A percentile compares a stretch with the other conserved stretches of the same genome.
These are phyloP conservation scores for Dyspetes luteomarginatus DNA, from an alignment of 2,888 invertebrate genomes.

Conservation along the genomic window DNA sequence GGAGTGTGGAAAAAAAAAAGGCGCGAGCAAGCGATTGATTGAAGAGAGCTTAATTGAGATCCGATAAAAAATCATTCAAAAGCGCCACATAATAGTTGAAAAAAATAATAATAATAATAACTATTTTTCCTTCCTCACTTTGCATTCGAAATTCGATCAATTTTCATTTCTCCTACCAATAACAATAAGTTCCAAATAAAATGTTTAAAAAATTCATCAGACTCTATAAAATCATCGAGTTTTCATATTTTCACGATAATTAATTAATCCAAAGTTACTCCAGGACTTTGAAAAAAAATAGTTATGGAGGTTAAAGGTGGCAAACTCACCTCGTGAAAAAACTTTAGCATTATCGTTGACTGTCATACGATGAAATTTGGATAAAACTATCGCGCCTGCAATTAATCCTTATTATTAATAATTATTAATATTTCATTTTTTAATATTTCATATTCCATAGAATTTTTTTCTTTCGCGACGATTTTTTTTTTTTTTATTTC, in stretches of 20 bases:
- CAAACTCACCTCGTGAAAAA: slow-evolving; percentile 74
- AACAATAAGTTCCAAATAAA: not conserved
- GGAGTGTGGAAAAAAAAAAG: slow-evolving; percentile 22
- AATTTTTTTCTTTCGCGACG: not conserved
- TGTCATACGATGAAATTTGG: slow-evolving; percentile 60
- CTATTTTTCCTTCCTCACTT: too few species aligned
- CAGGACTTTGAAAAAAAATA: not conserved
- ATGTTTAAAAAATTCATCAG: not conserved
- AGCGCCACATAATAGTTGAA: not conserved
- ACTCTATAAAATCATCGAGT: not conserved
- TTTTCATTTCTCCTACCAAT: not conserved
- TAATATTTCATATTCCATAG: not conserved
- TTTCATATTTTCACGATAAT: too few species aligned
- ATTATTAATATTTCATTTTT: not conserved
- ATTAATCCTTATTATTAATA: slow-evolving; percentile 2
- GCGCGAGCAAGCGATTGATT: slow-evolving; percentile 3
- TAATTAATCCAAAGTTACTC: not conserved
- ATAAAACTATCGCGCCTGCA: slow-evolving; percentile 24
- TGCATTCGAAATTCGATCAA: slow-evolving; percentile 5
- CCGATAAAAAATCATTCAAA: not conserved
- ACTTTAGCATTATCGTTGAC: slow-evolving; percentile 76
- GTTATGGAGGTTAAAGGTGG: not conserved
- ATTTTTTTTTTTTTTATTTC: slow-evolving; percentile 1
- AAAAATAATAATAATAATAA: too few species aligned
- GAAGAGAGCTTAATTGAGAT: not conserved